phyloP scores from a whole-genome alignment of 2,113 vertebrate genomes.

The Chiloscyllium plagiosum region DNA sequence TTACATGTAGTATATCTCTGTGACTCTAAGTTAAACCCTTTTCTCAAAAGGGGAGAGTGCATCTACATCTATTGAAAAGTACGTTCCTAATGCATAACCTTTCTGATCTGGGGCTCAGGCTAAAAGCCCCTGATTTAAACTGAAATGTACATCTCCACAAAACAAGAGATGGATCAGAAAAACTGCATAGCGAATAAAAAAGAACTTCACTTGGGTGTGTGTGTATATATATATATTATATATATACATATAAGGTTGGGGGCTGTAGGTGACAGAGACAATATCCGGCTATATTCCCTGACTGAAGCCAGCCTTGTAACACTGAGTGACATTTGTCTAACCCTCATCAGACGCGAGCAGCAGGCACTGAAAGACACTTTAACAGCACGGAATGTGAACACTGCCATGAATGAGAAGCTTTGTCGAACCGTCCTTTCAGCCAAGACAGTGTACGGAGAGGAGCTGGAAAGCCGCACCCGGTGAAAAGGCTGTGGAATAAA shows the following conservation, averaged over 20 bases:
- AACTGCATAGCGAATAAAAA: background rate
- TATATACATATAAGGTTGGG: no score
- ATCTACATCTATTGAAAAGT: background rate
- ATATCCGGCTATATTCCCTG: background rate
- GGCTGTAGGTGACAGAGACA: background rate
- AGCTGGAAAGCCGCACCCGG: background rate
- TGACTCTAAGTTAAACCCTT: background rate
- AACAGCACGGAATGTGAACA: background rate
- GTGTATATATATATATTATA: no score
- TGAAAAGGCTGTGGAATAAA: no score
- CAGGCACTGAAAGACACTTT: background rate
- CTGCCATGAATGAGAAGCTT: background rate
- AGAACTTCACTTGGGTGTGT: background rate
- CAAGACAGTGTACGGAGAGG: no score
- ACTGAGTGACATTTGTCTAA: background rate
- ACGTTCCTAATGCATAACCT: background rate
- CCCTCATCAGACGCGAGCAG: background rate
- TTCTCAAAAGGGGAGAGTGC: background rate
- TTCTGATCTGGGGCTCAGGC: no score
- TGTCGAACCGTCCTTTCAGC: no score
- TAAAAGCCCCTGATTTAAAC: no score
- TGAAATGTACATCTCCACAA: background rate
- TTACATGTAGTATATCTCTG: no score
- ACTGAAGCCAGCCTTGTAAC: background rate
- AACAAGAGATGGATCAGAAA: background rate